Base-by-base conservation (phyloP, 1,140 invertebrate genomes). In the Macrotrachela quadricornifera region DNA sequence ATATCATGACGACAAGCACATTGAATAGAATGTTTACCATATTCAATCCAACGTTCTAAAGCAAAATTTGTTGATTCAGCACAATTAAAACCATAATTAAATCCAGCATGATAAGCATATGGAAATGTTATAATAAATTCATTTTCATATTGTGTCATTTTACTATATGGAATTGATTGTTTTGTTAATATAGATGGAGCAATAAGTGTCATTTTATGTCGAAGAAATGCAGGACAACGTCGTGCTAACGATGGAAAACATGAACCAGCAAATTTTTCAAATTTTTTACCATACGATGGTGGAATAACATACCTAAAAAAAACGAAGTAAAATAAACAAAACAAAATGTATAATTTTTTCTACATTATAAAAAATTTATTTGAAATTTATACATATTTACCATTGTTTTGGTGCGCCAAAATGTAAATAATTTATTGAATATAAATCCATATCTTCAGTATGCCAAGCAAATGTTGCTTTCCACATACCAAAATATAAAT, bases 101-200 rank as follows among this genome's bases (percentile, higher is more conserved):
- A 95, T 0, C 90, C 86, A 48, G 85, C 82, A 72, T 94, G 88
- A 65, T 94, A 94, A 0, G 85, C 86, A 70, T 85, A 94, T 0
- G 92, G 92, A 72, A 97, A 97, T 1, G 92, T 99, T 36, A 99
- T 92, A 80, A 99, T 97, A 56, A 99, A 90, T 71, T 99, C 90
- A 1, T 90, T 88, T 15, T 78, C 76, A 64, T 91, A 82, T 74
- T 99, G 91, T 0, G 87, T 64, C 69, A 81, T 79, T 72, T 87
- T 94, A 66, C 91, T 84, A 59, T 79, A 87, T 0, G 90, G 90
- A 58, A 99, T 92, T 0, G 83, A 85, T 69, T 94, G 87, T 62
- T 91, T 79, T 57, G 79, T 82, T 12, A 99, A 68, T 43, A 95
- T 80, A 63, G 83, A 81, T 0, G 91, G 91, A 52, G 85, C 91